Conservation (phyloP, 2,888 invertebrate genomes). For the Stenodema calcarata region DNA sequence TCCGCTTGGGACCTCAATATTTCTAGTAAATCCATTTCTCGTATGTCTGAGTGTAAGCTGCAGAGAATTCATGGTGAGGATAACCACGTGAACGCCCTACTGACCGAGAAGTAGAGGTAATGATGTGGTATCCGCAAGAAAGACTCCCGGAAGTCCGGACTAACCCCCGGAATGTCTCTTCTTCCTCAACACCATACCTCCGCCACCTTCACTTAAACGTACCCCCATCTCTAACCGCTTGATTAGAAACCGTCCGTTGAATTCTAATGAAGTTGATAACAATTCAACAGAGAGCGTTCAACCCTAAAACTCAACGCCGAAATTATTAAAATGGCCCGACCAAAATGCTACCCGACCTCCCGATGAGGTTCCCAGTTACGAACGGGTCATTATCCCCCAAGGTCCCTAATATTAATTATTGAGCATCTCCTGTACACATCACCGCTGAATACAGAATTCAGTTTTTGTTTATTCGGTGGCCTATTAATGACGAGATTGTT, state of each 20-base stretch:
- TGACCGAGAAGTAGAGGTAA: neutral
- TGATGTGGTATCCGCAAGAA: neutral
- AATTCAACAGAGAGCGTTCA: slow-evolving; percentile 29
- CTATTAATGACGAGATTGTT: neutral
- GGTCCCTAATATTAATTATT: slow-evolving; percentile 37
- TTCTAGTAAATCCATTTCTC: no score
- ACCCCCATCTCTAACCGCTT: slow-evolving; percentile 11
- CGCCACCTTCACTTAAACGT: neutral
- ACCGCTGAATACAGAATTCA: neutral
- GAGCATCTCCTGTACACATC: neutral
- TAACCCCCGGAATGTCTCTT: neutral
- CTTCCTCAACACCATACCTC: neutral
- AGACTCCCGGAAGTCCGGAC: neutral
- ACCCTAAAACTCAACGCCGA: slow-evolving; percentile 8
- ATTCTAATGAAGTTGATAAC: slow-evolving; percentile 45
- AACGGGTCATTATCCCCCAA: slow-evolving; percentile 29
- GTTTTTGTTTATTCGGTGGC: neutral
- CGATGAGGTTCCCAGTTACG: slow-evolving; percentile 10
- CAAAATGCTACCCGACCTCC: neutral
- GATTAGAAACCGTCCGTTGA: slow-evolving; percentile 42
- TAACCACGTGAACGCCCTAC: neutral
- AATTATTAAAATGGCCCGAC: slow-evolving; percentile 36
- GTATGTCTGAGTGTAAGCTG: no score
- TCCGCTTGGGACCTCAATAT: no score
- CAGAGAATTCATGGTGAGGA: no score